Conservation (phyloP, 2,797 vertebrate genomes). For the Squalus acanthias region DNA sequence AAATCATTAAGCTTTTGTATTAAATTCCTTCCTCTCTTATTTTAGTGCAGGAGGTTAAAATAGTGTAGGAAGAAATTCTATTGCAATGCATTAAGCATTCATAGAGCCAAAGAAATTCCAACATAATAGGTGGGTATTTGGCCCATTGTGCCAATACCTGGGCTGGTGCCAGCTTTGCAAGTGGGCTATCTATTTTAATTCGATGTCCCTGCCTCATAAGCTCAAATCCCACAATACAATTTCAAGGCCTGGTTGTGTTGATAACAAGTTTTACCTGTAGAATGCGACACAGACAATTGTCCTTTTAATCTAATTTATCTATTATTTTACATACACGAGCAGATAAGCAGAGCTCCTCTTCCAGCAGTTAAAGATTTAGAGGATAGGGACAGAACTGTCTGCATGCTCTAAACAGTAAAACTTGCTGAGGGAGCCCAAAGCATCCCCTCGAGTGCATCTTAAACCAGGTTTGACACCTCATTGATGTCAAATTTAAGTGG, state of each 20-base stretch:
- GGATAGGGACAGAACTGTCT: not conserved
- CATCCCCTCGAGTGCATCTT: not conserved
- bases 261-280: not conserved
- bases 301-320: not conserved
- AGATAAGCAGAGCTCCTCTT: not conserved
- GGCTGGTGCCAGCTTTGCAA: not conserved
- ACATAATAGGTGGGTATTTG: not conserved
- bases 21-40: not conserved
- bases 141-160: not conserved
- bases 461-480: slow-evolving; percentile 20
- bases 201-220: no score
- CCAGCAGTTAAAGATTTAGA: not conserved
- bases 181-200: not conserved
- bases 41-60: not conserved
- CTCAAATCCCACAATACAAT: not conserved
- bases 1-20: not conserved
- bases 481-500: slow-evolving; percentile 28
- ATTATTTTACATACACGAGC: not conserved
- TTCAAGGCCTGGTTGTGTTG: not conserved
- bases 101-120: not conserved
- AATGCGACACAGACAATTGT: not conserved
- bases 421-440: not conserved
- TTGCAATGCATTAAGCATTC: not conserved
- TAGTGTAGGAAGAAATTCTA: not conserved
- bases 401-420: not conserved